phyloP scores from a whole-genome alignment of 2,797 vertebrate genomes.

The Novumbra hubbsi region DNA sequence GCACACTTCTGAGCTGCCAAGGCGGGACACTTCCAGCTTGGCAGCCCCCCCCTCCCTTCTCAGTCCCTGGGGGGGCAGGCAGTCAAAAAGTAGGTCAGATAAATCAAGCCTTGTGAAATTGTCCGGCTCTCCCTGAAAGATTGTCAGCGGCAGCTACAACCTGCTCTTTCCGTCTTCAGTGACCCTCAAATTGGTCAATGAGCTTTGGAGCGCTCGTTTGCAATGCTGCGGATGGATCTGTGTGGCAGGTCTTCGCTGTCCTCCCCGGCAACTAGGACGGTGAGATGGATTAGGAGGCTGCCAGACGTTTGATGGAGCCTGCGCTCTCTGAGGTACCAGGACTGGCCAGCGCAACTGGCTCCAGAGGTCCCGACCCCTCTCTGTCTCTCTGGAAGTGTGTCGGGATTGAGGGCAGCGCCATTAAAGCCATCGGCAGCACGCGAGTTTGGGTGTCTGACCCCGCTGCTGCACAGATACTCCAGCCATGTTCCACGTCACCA shows the following conservation, averaged over 20 bases:
- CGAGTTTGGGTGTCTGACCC: not conserved
- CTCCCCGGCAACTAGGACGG: constrained; percentile 30
- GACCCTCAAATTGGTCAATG: constrained; percentile 17
- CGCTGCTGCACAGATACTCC: too few species aligned
- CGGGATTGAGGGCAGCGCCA: not conserved
- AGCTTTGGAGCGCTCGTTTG: constrained; percentile 1
- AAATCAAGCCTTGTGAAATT: constrained; percentile 59
- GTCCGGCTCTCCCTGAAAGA: constrained; percentile 37
- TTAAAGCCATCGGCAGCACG: not conserved
- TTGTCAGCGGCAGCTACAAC: constrained; percentile 21
- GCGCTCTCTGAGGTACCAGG: constrained; percentile 37
- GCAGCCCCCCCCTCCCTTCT: constrained; percentile 55
- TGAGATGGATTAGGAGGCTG: constrained; percentile 56
- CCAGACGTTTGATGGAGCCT: constrained; percentile 26
- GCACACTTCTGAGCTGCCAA: constrained; percentile 45
- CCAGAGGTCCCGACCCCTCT: not conserved
- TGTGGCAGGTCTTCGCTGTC: constrained; percentile 32
- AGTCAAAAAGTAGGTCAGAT: constrained; percentile 75
- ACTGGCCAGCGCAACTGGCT: constrained; percentile 60
- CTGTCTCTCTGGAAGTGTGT: not conserved
- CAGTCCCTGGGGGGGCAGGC: constrained; percentile 40
- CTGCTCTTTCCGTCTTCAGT: constrained; percentile 34
- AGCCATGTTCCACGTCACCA: too few species aligned
- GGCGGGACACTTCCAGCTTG: constrained; percentile 52
- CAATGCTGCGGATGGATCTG: constrained; percentile 14